phyloP scores from a whole-genome alignment of 1,140 invertebrate genomes.

The Pectinophora gossypiella region DNA sequence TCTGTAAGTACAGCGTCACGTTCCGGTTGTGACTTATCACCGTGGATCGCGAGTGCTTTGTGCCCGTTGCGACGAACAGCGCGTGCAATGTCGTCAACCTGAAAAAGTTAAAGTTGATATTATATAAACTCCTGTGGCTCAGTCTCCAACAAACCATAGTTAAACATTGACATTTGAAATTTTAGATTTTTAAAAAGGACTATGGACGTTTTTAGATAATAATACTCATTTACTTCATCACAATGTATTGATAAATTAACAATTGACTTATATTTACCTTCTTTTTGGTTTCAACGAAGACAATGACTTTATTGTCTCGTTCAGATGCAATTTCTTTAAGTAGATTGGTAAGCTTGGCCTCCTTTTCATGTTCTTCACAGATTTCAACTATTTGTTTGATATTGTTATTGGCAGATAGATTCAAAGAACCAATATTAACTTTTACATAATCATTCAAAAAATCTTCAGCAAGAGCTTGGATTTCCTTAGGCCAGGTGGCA shows the following conservation, averaged over 20 bases:
- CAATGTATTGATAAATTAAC: neutral
- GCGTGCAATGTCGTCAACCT: conserved; percentile 95
- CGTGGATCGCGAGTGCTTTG: conserved; percentile 95
- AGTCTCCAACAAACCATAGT: too few species aligned
- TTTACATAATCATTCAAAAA: conserved; percentile 93
- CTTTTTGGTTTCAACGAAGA: conserved; percentile 99
- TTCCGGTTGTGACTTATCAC: conserved; percentile 98
- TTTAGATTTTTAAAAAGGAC: too few species aligned
- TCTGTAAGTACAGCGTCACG: conserved; percentile 94
- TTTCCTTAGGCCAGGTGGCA: conserved; percentile 99
- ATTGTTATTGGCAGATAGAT: conserved; percentile 97
- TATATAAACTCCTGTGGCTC: too few species aligned
- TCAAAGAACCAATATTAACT: conserved; percentile 96
- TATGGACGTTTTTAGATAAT: too few species aligned
- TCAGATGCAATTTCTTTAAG: conserved; percentile 91
- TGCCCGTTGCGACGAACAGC: conserved; percentile 91
- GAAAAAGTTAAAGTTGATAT: conserved; percentile 18
- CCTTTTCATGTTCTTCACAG: conserved; percentile 93
- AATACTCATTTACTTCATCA: neutral
- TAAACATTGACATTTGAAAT: too few species aligned
- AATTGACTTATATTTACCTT: conserved; percentile 75
- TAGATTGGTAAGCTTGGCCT: conserved; percentile 86
- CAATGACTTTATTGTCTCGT: conserved; percentile 94
- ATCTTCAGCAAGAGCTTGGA: conserved; percentile 94
- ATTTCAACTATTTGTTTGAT: conserved; percentile 98